A percentile compares a stretch with the other conserved stretches of the same genome.
These are phyloP conservation scores for Terebella lapidaria DNA, from an alignment of 2,888 invertebrate species.

Conservation along the genomic window DNA sequence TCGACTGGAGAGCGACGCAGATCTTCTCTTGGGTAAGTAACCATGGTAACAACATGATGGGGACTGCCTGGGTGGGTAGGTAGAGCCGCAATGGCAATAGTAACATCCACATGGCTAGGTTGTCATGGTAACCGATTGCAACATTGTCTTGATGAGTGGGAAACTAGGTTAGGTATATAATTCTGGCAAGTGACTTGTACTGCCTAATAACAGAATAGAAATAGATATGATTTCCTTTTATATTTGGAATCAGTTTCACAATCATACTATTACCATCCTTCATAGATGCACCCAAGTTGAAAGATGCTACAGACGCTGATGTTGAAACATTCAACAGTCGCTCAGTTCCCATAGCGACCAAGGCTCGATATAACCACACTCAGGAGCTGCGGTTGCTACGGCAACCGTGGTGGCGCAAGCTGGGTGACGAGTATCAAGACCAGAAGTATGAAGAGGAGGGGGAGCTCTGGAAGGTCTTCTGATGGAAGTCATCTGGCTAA, in stretches of 20 bases:
- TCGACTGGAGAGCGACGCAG: conserved; percentile 44
- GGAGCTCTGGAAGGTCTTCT: conserved; percentile 23
- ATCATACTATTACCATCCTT: too few species aligned
- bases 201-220: background rate
- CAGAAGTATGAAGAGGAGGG: conserved; percentile 13
- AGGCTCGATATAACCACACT: conserved; percentile 40
- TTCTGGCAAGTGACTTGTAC: background rate
- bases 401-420: conserved; percentile 50
- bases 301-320: conserved; percentile 38
- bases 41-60: background rate
- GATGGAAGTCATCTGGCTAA: background rate
- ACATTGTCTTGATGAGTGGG: too few species aligned
- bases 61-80: background rate
- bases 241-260: background rate
- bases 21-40: conserved; percentile 24
- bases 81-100: too few species aligned
- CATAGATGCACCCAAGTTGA: conserved; percentile 46
- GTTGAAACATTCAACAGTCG: conserved; percentile 40
- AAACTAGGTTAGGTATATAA: background rate
- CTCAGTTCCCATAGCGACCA: conserved; percentile 46
- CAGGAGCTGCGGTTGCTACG: conserved; percentile 36
- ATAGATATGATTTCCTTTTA: background rate
- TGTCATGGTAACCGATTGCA: too few species aligned
- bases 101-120: too few species aligned
- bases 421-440: conserved; percentile 26